These are phyloP conservation scores for Tetramorium simillimum DNA, from an alignment of 1,140 invertebrate species.

Conservation along the genomic window DNA sequence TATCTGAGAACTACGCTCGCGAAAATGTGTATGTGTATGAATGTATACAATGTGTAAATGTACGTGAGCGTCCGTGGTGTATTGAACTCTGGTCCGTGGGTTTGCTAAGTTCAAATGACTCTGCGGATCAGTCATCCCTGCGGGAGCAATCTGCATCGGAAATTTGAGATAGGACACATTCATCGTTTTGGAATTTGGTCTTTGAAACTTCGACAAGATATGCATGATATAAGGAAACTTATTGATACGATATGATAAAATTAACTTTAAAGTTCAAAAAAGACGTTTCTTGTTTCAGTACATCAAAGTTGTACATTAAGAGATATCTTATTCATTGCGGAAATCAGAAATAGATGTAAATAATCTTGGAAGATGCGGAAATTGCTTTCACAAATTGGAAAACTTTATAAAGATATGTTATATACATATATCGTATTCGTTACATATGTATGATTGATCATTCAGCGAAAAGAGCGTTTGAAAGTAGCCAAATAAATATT, in stretches of 20 bases:
- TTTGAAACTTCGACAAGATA: neutral
- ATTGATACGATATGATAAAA: neutral
- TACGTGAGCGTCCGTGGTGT: neutral
- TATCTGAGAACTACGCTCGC: neutral
- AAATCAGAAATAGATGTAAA: neutral
- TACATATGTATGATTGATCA: neutral
- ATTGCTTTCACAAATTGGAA: neutral
- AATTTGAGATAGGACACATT: neutral
- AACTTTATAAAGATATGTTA: neutral
- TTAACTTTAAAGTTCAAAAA: neutral
- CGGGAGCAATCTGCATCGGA: neutral
- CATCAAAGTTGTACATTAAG: neutral
- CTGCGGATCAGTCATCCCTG: neutral
- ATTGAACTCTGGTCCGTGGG: neutral
- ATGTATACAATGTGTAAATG: neutral
- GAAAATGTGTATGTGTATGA: neutral
- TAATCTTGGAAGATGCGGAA: neutral
- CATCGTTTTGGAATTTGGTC: neutral
- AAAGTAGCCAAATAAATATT: neutral
- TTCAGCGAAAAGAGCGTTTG: neutral
- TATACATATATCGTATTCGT: neutral
- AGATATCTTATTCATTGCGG: neutral
- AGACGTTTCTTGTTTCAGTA: neutral
- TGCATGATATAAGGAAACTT: constrained; percentile 9
- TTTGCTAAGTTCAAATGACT: neutral